These are phyloP conservation scores for Agrochola circellaris DNA, from an alignment of 2,888 invertebrate species.

Conservation along the genomic window DNA sequence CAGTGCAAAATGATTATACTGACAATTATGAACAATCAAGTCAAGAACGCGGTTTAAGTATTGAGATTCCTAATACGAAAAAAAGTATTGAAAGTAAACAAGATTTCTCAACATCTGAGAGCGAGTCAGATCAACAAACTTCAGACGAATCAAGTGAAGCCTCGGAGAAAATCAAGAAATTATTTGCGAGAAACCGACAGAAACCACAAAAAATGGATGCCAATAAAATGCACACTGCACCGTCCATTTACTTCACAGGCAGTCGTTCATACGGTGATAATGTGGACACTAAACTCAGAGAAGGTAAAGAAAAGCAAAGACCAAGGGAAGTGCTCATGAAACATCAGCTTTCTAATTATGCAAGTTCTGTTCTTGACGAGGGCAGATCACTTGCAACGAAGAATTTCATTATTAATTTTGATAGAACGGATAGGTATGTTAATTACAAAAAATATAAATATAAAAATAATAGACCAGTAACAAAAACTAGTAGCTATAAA, in stretches of 20 bases:
- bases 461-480: not conserved
- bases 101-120: not conserved
- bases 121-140: not conserved
- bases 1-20: conserved; percentile 19
- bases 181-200: not conserved
- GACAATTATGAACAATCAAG: conserved; percentile 46
- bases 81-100: not conserved
- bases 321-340: not conserved
- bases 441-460: conserved; percentile 5
- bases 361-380: conserved; percentile 26
- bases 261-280: not conserved
- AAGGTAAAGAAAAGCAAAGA: not conserved
- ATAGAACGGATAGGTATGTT: not conserved
- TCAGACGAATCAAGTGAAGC: not conserved
- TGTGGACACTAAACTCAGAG: not conserved
- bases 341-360: conserved; percentile 20
- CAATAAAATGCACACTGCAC: not conserved
- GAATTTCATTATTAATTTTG: conserved; percentile 3
- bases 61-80: conserved; percentile 5
- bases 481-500: not conserved
- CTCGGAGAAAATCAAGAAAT: not conserved
- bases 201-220: not conserved
- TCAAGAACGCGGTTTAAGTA: conserved; percentile 6
- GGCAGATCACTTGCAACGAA: conserved; percentile 33
- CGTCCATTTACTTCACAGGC: not conserved